These are phyloP conservation scores for Sebastes aleutianus DNA, from an alignment of 2,797 vertebrate species.

Conservation along the genomic window DNA sequence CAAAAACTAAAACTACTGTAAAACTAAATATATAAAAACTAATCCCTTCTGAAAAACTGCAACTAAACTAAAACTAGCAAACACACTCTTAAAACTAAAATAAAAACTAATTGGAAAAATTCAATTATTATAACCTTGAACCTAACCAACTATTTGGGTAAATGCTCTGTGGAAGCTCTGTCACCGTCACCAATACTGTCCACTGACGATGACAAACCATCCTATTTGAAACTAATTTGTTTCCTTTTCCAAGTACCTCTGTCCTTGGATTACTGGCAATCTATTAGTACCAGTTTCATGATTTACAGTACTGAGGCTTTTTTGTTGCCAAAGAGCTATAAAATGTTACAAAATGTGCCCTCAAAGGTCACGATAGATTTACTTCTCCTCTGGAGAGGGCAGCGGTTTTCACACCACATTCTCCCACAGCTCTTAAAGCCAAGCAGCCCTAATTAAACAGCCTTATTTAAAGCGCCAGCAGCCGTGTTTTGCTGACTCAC, in stretches of 20 bases:
- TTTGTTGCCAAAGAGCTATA: not conserved
- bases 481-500: conserved; percentile 61
- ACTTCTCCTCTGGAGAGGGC: not conserved
- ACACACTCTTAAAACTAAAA: no score
- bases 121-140: not conserved
- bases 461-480: conserved; percentile 50
- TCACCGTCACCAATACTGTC: not conserved
- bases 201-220: conserved; percentile 3
- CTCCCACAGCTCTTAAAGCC: conserved; percentile 27
- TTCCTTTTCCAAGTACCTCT: not conserved
- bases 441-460: conserved; percentile 47
- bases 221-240: not conserved
- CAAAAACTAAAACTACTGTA: no score
- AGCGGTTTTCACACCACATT: conserved; percentile 46
- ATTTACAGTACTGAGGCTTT: not conserved
- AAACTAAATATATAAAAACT: no score
- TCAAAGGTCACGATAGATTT: conserved; percentile 25
- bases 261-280: not conserved
- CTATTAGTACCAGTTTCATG: not conserved
- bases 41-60: no score
- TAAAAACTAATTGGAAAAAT: no score
- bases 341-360: conserved; percentile 14
- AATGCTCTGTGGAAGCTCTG: not conserved
- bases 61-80: no score
- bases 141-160: not conserved